phyloP scores from a whole-genome alignment of 2,797 vertebrate genomes.

The Enteromius viviparus region DNA sequence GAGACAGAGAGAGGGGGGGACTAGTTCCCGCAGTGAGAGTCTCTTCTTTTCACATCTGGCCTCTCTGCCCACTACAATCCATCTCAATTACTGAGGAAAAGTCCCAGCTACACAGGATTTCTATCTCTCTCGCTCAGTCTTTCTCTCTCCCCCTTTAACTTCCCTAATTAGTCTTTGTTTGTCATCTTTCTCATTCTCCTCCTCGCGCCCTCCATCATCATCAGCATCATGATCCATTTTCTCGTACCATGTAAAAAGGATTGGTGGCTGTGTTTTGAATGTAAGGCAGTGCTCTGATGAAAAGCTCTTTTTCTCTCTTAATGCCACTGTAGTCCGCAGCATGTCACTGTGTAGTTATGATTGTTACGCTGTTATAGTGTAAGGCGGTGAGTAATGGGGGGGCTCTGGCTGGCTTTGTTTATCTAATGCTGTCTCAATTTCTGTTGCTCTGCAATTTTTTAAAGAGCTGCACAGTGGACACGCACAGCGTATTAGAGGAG shows the following conservation, averaged over 20 bases:
- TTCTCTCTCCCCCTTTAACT: slow-evolving; percentile 24
- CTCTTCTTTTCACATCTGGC: slow-evolving; percentile 56
- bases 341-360: slow-evolving; percentile 48
- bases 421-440: slow-evolving; percentile 67
- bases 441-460: slow-evolving; percentile 66
- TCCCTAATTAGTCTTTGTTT: slow-evolving; percentile 49
- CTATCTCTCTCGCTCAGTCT: slow-evolving; percentile 1
- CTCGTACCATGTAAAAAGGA: slow-evolving; percentile 24
- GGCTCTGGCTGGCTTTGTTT: slow-evolving; percentile 62
- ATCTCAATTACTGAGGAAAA: slow-evolving; percentile 60
- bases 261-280: slow-evolving; percentile 48
- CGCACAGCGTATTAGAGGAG: slow-evolving; percentile 63
- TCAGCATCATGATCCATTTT: slow-evolving; percentile 41
- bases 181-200: slow-evolving; percentile 39
- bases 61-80: slow-evolving; percentile 50
- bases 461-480: slow-evolving; percentile 54
- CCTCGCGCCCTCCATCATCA: slow-evolving; percentile 26
- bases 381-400: slow-evolving; percentile 67
- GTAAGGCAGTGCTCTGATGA: slow-evolving; percentile 15
- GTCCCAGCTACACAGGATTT: slow-evolving; percentile 22
- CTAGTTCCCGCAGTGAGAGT: slow-evolving; percentile 18
- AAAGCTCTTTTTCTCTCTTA: slow-evolving; percentile 28
- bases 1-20: neutral
- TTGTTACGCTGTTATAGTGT: slow-evolving; percentile 36
- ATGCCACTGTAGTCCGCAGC: neutral